Conservation (phyloP, 2,888 invertebrate genomes). For the Lathronympha strigana region DNA sequence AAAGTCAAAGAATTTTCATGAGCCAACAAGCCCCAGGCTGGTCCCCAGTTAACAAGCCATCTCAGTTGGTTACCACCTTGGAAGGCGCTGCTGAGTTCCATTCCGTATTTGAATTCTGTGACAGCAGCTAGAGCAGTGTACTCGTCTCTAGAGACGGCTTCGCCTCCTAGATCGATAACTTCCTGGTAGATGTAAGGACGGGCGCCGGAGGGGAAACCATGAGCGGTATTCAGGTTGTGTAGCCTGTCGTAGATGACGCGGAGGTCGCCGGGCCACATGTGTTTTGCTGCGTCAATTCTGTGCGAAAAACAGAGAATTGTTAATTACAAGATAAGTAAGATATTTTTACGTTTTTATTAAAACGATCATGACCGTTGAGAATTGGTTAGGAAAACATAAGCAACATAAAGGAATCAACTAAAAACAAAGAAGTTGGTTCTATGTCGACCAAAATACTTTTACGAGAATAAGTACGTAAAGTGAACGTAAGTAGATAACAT, state of each 20-base stretch:
- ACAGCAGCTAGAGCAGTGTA: constrained; percentile 85
- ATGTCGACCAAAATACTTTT: too few species aligned
- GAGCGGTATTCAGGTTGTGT: constrained; percentile 85
- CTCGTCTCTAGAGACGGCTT: constrained; percentile 77
- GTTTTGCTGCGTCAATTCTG: constrained; percentile 91
- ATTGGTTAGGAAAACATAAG: too few species aligned
- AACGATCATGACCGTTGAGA: too few species aligned
- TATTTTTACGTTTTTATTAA: too few species aligned
- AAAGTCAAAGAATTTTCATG: constrained; percentile 88
- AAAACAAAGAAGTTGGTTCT: too few species aligned
- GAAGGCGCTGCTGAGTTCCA: constrained; percentile 74
- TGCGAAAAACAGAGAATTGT: neutral
- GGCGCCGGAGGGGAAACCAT: constrained; percentile 86
- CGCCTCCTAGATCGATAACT: constrained; percentile 88
- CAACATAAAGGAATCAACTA: too few species aligned
- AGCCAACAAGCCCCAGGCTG: constrained; percentile 86
- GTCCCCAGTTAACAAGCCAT: constrained; percentile 86
- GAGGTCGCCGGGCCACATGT: constrained; percentile 91
- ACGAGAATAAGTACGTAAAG: too few species aligned
- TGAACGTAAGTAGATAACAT: too few species aligned
- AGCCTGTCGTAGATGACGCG: constrained; percentile 86
- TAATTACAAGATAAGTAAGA: too few species aligned
- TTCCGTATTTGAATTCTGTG: constrained; percentile 86
- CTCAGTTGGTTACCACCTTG: constrained; percentile 85
- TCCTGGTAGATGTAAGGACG: constrained; percentile 90